These are phyloP conservation scores for Biston stratarius DNA, from an alignment of 2,888 invertebrate genomes.

Conservation along the genomic window DNA sequence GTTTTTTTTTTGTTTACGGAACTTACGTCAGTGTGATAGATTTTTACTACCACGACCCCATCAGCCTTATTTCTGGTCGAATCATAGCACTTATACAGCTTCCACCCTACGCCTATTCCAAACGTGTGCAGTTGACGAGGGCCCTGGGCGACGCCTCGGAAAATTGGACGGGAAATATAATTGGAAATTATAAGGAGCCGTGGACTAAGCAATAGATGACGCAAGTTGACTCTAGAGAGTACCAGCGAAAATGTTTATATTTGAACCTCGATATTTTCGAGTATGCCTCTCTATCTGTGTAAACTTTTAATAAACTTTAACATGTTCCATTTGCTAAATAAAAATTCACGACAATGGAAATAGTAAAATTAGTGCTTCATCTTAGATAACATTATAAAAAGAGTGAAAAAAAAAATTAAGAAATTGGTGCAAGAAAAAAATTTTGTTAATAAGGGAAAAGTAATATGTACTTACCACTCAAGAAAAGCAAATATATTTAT, in stretches of 20 bases:
- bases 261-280: too few species aligned
- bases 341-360: too few species aligned
- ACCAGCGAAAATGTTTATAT: neutral
- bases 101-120: conserved; percentile 34
- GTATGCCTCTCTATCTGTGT: neutral
- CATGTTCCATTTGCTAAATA: too few species aligned
- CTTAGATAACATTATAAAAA: too few species aligned
- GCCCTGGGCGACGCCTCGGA: conserved; percentile 85
- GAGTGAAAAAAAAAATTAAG: too few species aligned
- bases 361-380: too few species aligned
- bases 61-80: conserved; percentile 27
- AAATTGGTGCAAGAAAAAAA: too few species aligned
- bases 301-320: too few species aligned
- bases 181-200: conserved; percentile 85
- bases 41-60: conserved; percentile 5
- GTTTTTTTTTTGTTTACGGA: neutral
- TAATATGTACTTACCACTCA: too few species aligned
- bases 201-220: conserved; percentile 42
- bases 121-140: conserved; percentile 79
- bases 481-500: too few species aligned
- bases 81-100: conserved; percentile 32
- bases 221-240: conserved; percentile 4
- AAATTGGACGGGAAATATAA: conserved; percentile 86
- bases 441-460: too few species aligned
- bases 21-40: neutral